These are phyloP conservation scores for Phyllotis vaccarum DNA, from an alignment of 2,797 vertebrate species.

Conservation along the genomic window DNA sequence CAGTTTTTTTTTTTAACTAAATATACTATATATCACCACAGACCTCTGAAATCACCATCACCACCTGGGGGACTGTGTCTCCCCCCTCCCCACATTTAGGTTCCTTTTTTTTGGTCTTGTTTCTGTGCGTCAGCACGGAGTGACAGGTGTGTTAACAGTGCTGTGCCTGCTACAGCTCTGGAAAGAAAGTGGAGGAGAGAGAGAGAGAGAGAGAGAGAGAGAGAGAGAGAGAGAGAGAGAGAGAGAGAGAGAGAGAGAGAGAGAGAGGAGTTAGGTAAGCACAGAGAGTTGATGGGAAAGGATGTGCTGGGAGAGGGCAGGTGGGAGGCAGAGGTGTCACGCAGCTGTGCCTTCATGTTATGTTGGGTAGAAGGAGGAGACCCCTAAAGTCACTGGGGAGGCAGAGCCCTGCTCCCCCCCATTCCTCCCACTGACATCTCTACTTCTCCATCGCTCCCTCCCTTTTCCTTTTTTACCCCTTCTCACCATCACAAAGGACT, in stretches of 20 bases:
- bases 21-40: neutral
- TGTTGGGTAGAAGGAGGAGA: neutral
- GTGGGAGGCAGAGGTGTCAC: neutral
- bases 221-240: no score
- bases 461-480: neutral
- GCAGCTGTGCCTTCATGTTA: neutral
- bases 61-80: neutral
- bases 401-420: fast-evolving
- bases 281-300: neutral
- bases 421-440: fast-evolving
- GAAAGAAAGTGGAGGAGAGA: slow-evolving; percentile 81
- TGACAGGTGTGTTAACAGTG: slow-evolving; percentile 96
- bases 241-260: neutral
- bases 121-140: slow-evolving; percentile 93
- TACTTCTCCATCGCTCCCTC: neutral
- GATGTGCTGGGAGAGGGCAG: neutral
- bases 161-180: slow-evolving; percentile 90
- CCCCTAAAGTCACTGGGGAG: neutral
- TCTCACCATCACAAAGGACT: neutral
- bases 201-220: no score
- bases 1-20: no score
- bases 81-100: neutral
- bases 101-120: slow-evolving; percentile 76
- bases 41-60: slow-evolving; percentile 81
- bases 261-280: slow-evolving; percentile 82